Evolutionary conservation across 2,113 vertebrate species (phyloP).

Genomic region (Leucosticte australis): DNA sequence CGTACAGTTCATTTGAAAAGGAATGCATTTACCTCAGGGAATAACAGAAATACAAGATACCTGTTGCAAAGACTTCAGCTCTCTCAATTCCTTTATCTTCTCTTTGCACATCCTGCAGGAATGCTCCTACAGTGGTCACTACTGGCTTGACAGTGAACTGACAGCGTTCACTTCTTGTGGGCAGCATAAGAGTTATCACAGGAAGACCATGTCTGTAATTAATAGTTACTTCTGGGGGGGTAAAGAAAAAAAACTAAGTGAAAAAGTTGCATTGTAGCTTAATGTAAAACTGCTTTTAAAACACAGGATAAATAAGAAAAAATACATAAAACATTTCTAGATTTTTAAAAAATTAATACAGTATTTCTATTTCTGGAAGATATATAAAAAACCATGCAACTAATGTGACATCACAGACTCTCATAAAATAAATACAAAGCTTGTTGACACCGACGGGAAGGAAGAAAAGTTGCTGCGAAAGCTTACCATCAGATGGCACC

Average conservation of each 20-base stretch:
- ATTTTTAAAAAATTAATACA: background rate
- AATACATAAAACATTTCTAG: background rate
- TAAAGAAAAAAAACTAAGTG: background rate
- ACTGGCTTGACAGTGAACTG: slow-evolving; percentile 84
- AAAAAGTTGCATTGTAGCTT: background rate
- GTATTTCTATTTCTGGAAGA: background rate
- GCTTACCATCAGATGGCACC: slow-evolving; percentile 73
- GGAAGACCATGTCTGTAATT: slow-evolving; percentile 84
- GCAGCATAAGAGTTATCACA: slow-evolving; percentile 83
- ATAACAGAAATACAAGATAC: slow-evolving; percentile 48
- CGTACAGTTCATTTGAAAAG: background rate
- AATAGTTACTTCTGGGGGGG: slow-evolving; percentile 76
- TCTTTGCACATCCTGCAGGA: slow-evolving; percentile 80
- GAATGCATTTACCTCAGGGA: background rate
- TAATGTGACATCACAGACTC: background rate
- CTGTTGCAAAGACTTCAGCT: slow-evolving; percentile 73
- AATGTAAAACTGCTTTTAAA: background rate
- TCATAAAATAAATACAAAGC: background rate
- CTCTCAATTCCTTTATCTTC: slow-evolving; percentile 84
- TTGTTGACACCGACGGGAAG: background rate
- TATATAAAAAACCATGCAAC: background rate
- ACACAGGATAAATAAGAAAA: background rate
- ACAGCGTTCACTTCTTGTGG: slow-evolving; percentile 88
- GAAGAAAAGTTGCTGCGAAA: background rate
- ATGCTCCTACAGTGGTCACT: slow-evolving; percentile 81